Conservation (phyloP, 2,888 invertebrate genomes). For the Caenorhabditis virilis region DNA sequence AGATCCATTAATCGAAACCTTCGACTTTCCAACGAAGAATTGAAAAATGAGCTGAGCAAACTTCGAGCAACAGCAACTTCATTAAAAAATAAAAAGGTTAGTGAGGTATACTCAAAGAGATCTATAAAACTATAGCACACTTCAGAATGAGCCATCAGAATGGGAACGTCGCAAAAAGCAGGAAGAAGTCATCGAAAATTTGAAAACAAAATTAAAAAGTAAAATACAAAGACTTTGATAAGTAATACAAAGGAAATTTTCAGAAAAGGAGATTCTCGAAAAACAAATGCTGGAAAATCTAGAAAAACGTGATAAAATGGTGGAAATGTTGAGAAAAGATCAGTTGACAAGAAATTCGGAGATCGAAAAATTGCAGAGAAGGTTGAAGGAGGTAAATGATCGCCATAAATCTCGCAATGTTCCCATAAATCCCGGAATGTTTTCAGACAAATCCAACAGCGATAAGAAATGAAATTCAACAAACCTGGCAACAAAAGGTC, state of each 20-base stretch:
- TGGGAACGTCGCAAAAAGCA: conserved; percentile 23
- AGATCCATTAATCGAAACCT: conserved; percentile 10
- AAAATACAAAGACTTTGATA: neutral
- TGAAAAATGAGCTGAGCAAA: conserved; percentile 33
- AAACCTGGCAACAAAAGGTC: conserved; percentile 14
- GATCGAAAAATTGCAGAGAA: conserved; percentile 26
- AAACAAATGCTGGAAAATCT: conserved; percentile 30
- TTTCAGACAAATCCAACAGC: conserved; percentile 16
- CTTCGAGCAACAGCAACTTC: conserved; percentile 12
- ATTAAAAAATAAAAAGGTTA: conserved; percentile 11
- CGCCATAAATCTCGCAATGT: neutral
- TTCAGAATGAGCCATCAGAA: conserved; percentile 30
- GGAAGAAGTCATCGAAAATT: conserved; percentile 12
- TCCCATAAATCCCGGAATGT: neutral
- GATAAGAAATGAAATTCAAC: conserved; percentile 4
- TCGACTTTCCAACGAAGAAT: conserved; percentile 15
- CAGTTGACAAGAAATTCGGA: conserved; percentile 17
- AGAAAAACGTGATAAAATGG: conserved; percentile 23
- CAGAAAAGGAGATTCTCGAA: conserved; percentile 23
- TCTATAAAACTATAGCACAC: neutral
- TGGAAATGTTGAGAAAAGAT: conserved; percentile 29
- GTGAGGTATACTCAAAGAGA: neutral
- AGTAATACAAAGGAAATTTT: conserved; percentile 3
- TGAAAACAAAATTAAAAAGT: conserved; percentile 20
- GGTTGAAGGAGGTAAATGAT: conserved; percentile 12